phyloP scores from a whole-genome alignment of 2,113 vertebrate species.

The Corvus moneduloides region DNA sequence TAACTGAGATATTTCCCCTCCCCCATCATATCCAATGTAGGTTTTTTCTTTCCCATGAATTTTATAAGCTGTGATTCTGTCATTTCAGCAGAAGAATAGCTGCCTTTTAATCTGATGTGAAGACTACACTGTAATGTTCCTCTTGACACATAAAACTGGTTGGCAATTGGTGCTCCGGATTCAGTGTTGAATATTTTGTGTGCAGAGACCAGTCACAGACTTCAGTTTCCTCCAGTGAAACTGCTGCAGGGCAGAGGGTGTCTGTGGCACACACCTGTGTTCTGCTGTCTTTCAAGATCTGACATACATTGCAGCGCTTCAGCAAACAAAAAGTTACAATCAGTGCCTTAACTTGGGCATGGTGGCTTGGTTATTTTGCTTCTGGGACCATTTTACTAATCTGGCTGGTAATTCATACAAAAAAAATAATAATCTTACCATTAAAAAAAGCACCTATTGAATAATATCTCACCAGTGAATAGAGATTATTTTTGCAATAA shows the following conservation, averaged over 20 bases:
- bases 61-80: not conserved
- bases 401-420: constrained; percentile 72
- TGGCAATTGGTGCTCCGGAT: not conserved
- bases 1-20: not conserved
- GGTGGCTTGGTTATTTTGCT: constrained; percentile 22
- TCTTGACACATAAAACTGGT: not conserved
- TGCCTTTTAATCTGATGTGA: not conserved
- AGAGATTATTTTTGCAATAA: constrained; percentile 85
- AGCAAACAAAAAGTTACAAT: constrained; percentile 58
- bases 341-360: constrained; percentile 22
- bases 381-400: constrained; percentile 71
- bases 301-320: not conserved
- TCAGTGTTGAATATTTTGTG: not conserved
- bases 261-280: not conserved
- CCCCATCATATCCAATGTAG: not conserved
- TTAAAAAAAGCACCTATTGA: constrained; percentile 74
- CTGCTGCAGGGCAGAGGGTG: fast-evolving
- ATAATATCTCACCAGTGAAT: constrained; percentile 79
- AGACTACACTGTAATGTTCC: not conserved
- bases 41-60: not conserved
- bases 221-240: not conserved
- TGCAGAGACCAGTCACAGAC: not conserved
- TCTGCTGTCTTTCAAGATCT: not conserved
- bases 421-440: constrained; percentile 70
- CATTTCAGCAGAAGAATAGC: not conserved